phyloP scores from a whole-genome alignment of 2,888 invertebrate genomes.

The Apamea sordens region DNA sequence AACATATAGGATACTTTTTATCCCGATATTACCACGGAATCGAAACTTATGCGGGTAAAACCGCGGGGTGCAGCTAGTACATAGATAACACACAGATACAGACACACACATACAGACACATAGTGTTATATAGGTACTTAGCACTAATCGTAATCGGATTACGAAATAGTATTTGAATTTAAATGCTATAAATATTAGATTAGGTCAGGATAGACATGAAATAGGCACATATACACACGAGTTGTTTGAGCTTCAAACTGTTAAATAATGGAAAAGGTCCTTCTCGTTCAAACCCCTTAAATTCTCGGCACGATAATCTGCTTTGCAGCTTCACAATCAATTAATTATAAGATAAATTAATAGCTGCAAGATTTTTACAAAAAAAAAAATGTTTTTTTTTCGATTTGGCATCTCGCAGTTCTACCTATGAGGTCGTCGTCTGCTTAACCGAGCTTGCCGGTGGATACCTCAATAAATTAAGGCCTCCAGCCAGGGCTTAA shows the following conservation, averaged over 20 bases:
- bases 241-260: conserved; percentile 1
- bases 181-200: conserved; percentile 22
- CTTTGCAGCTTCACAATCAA: background rate
- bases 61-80: too few relatives aligned
- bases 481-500: too few relatives aligned
- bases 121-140: background rate
- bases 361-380: background rate
- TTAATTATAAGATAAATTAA: background rate
- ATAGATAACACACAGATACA: too few relatives aligned
- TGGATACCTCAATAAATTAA: too few relatives aligned
- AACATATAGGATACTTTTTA: too few relatives aligned
- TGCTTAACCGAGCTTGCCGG: too few relatives aligned
- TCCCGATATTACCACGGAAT: too few relatives aligned
- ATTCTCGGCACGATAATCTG: background rate
- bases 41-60: too few relatives aligned
- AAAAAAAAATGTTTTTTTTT: too few relatives aligned
- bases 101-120: too few relatives aligned
- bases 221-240: background rate
- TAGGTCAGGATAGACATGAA: background rate
- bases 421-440: too few relatives aligned
- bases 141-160: background rate
- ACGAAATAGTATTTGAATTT: conserved; percentile 13
- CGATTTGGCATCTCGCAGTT: too few relatives aligned
- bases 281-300: background rate
- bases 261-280: conserved; percentile 31